Conservation (phyloP, 2,888 invertebrate genomes). For the Sinohyriopsis cumingii region DNA sequence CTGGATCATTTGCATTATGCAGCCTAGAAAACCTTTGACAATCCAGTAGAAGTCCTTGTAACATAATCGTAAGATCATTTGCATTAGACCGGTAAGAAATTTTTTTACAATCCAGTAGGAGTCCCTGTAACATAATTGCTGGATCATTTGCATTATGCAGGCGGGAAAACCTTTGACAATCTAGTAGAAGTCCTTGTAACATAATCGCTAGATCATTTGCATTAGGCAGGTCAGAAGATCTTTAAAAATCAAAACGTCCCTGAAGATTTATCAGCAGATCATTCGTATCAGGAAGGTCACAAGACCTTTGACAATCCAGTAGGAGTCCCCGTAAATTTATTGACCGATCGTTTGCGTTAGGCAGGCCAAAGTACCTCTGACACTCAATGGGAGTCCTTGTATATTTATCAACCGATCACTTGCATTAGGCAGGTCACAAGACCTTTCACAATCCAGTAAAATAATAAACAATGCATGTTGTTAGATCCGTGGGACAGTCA, state of each 20-base stretch:
- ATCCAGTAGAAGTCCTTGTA: no score
- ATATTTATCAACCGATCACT: no score
- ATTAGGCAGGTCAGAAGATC: conserved; percentile 78
- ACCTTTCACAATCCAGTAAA: no score
- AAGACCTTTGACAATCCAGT: conserved; percentile 92
- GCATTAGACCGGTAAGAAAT: conserved; percentile 88
- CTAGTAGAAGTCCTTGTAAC: conserved; percentile 87
- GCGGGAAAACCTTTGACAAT: conserved; percentile 88
- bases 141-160: conserved; percentile 82
- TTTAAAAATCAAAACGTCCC: no score
- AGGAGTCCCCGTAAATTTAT: conserved; percentile 79
- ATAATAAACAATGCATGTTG: no score
- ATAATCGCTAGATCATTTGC: conserved; percentile 70
- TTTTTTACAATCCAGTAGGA: conserved; percentile 95
- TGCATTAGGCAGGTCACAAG: no score
- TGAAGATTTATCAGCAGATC: no score
- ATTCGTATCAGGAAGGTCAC: conserved; percentile 75
- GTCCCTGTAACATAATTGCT: conserved; percentile 76
- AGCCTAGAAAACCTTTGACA: no score
- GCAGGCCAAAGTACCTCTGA: conserved; percentile 78
- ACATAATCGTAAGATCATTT: no score
- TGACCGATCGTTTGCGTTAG: no score
- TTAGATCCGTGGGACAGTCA: no score
- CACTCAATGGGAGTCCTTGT: conserved; percentile 89
- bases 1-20: no score